Conservation (phyloP, 2,113 vertebrate species). For the Melierax canorus region DNA sequence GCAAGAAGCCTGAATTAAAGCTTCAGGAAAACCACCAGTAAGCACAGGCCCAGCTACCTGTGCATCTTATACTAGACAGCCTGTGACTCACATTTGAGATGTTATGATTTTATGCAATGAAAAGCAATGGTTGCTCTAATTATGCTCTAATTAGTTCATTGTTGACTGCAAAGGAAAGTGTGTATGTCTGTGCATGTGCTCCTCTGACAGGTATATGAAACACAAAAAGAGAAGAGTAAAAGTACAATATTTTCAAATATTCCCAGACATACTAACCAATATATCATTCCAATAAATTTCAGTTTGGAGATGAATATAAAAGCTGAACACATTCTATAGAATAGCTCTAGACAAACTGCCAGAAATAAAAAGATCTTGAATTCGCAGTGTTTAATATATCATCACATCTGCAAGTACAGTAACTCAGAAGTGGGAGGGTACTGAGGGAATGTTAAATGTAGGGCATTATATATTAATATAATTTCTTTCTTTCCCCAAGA, state of each 20-base stretch:
- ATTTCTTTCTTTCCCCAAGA: conserved; percentile 26
- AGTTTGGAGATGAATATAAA: conserved; percentile 3
- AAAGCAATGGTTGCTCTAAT: conserved; percentile 21
- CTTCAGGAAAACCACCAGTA: background rate
- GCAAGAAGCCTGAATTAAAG: background rate
- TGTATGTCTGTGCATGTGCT: background rate
- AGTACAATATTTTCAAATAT: background rate
- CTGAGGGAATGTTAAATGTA: conserved; percentile 56
- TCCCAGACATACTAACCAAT: background rate
- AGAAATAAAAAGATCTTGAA: background rate
- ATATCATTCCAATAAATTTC: background rate
- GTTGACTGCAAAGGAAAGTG: background rate
- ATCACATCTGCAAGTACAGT: background rate
- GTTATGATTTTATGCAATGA: background rate
- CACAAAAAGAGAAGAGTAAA: background rate
- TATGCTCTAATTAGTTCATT: conserved; percentile 3
- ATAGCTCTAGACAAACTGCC: background rate
- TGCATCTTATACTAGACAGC: background rate
- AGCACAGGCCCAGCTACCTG: background rate
- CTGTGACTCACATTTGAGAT: background rate
- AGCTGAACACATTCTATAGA: background rate
- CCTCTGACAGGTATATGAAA: background rate
- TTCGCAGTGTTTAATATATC: background rate
- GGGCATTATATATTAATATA: conserved; percentile 36
- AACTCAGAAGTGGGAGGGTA: conserved; percentile 44